Conservation (phyloP, 2,797 vertebrate genomes). For the Acomys russatus region DNA sequence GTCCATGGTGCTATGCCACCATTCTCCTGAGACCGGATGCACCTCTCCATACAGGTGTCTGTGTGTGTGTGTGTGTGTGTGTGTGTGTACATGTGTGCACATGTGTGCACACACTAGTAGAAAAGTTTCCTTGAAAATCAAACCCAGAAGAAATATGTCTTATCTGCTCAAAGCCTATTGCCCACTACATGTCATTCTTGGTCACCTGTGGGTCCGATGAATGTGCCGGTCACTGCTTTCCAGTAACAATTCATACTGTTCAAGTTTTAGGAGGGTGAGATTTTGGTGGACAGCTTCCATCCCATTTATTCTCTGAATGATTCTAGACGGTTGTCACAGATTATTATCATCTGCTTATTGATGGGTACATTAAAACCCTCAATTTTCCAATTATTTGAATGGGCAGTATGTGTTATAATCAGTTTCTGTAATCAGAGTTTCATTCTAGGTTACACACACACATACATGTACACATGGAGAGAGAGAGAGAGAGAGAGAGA, state of each 20-base stretch:
- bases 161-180: background rate
- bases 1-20: background rate
- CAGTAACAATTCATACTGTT: background rate
- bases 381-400: background rate
- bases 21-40: no score
- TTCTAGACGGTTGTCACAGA: background rate
- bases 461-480: background rate
- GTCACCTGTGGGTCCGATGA: background rate
- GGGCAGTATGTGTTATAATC: background rate
- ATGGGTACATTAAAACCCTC: background rate
- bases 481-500: background rate
- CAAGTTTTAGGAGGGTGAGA: background rate
- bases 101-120: background rate
- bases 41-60: background rate
- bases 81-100: background rate
- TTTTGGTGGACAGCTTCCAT: background rate
- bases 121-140: background rate
- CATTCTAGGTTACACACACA: background rate
- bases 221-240: background rate
- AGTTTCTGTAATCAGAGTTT: background rate
- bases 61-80: background rate
- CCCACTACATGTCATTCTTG: background rate
- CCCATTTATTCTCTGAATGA: background rate
- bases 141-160: background rate
- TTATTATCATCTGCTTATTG: background rate